phyloP scores from a whole-genome alignment of 2,113 vertebrate species.

The Thunnus maccoyii region DNA sequence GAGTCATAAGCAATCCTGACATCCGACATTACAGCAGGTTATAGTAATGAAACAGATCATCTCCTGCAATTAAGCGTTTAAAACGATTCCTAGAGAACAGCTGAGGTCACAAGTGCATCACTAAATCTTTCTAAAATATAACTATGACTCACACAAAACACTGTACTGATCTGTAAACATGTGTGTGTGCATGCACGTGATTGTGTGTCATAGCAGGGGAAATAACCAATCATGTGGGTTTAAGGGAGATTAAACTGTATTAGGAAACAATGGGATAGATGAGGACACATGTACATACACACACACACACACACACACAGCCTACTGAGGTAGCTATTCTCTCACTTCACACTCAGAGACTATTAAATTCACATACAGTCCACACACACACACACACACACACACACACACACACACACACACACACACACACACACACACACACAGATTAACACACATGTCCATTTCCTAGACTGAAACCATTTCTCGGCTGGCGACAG shows the following conservation, averaged over 20 bases:
- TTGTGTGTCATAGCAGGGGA: constrained; percentile 6
- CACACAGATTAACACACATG: not conserved
- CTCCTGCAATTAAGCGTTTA: no score
- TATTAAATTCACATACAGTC: constrained; percentile 48
- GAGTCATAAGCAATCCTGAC: no score
- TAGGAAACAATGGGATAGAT: constrained; percentile 61
- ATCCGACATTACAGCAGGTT: no score
- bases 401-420: constrained; percentile 21
- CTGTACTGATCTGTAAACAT: not conserved
- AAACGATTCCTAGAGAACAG: no score
- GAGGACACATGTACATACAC: constrained; percentile 24
- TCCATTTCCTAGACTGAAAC: constrained; percentile 42
- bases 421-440: constrained; percentile 27
- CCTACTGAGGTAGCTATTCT: constrained; percentile 12
- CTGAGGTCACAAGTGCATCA: not conserved
- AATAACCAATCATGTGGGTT: constrained; percentile 66
- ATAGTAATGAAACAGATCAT: no score
- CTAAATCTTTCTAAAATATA: constrained; percentile 7
- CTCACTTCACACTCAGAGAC: constrained; percentile 22
- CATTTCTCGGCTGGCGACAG: constrained; percentile 45
- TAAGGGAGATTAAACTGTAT: constrained; percentile 74
- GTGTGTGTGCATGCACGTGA: constrained; percentile 20
- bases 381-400: constrained; percentile 13
- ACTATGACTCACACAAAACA: not conserved
- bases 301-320: constrained; percentile 17